Conservation (phyloP, 2,113 vertebrate species). For the Limanda limanda region DNA sequence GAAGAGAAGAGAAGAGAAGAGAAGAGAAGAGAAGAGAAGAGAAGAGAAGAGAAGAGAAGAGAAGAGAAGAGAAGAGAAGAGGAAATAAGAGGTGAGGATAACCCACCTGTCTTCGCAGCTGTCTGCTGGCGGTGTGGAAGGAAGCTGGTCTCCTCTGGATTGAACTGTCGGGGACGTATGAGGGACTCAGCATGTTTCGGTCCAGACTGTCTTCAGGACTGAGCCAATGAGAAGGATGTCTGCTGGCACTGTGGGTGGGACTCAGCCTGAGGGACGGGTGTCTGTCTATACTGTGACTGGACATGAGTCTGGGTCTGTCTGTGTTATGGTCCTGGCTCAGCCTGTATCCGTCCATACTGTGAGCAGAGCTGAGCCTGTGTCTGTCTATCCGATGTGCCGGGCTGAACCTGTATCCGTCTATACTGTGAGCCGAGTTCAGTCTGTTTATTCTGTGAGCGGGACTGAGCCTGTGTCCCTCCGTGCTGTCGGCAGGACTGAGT, state of each 20-base stretch:
- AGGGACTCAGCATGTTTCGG: constrained; percentile 76
- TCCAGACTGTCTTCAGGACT: constrained; percentile 74
- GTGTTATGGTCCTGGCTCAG: constrained; percentile 34
- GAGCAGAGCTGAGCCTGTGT: constrained; percentile 73
- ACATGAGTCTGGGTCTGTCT: constrained; percentile 58
- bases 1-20: too few species aligned
- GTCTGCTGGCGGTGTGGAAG: constrained; percentile 77
- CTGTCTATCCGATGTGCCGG: constrained; percentile 56
- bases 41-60: background rate
- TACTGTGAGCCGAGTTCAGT: constrained; percentile 73
- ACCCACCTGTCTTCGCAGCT: constrained; percentile 86
- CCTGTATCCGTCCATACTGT: constrained; percentile 74
- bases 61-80: too few species aligned
- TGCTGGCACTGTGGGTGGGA: constrained; percentile 45
- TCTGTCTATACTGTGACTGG: constrained; percentile 73
- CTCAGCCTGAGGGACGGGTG: constrained; percentile 60
- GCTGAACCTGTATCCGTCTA: constrained; percentile 67
- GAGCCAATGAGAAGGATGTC: constrained; percentile 60
- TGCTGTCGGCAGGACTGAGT: constrained; percentile 50
- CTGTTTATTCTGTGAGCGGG: constrained; percentile 52
- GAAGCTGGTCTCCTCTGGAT: constrained; percentile 55
- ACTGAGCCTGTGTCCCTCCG: constrained; percentile 55
- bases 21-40: too few species aligned
- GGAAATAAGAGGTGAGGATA: background rate
- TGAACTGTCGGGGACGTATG: constrained; percentile 71